Conservation (phyloP, 1,140 invertebrate genomes). For the Plectrocnemia conspersa region DNA sequence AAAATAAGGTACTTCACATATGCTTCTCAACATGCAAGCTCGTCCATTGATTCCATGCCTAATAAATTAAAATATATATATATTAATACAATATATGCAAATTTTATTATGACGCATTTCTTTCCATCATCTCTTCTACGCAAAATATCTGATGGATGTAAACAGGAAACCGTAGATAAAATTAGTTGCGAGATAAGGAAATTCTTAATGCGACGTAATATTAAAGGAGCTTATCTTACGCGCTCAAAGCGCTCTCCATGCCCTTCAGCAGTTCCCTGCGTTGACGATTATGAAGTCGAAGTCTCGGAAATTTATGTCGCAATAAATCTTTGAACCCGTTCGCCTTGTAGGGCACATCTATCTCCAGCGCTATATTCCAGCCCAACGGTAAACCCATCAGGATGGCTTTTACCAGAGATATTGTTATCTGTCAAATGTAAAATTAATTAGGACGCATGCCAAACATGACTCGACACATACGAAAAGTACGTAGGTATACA, state of each 20-base stretch:
- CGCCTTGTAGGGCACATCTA: conserved; percentile 42
- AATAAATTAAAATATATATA: no score
- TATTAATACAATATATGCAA: no score
- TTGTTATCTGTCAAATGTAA: conserved; percentile 40
- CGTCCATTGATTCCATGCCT: conserved; percentile 61
- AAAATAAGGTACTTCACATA: conserved; percentile 61
- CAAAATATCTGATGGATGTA: no score
- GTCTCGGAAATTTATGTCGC: conserved; percentile 7
- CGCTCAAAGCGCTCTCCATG: conserved; percentile 39
- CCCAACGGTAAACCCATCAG: conserved; percentile 45
- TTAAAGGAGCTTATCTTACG: no score
- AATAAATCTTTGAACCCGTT: conserved; percentile 24
- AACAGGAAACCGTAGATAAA: no score
- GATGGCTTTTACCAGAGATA: conserved; percentile 43
- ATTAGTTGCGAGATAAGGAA: no score
- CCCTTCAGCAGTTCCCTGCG: conserved; percentile 44
- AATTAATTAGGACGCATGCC: no score
- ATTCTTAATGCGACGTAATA: no score
- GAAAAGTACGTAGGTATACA: no score
- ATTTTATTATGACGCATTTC: no score
- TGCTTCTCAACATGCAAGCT: conserved; percentile 60
- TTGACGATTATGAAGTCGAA: conserved; percentile 42
- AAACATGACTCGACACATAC: no score
- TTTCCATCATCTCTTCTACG: no score
- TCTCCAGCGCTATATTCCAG: conserved; percentile 44